Evolutionary conservation across 2,797 vertebrate species (phyloP).

Genomic region (Triplophysa yarkandensis): DNA sequence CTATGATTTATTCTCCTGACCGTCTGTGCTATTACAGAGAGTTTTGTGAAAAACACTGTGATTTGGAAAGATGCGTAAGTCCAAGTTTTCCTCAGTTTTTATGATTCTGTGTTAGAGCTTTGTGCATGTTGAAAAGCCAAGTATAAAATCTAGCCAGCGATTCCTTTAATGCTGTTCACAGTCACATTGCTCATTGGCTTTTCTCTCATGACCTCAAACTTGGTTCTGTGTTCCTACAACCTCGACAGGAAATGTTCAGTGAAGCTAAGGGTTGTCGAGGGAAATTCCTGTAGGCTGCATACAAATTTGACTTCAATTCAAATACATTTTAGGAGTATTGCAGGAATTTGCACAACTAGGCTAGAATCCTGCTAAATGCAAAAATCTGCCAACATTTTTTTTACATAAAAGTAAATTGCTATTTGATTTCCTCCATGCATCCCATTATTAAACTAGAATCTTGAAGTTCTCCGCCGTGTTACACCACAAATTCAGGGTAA

Average conservation of each 20-base stretch:
- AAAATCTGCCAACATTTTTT: not conserved
- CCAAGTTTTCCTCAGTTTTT: conserved; percentile 17
- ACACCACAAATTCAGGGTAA: conserved; percentile 11
- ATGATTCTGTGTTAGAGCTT: conserved; percentile 16
- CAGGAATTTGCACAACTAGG: not conserved
- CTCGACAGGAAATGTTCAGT: conserved; percentile 33
- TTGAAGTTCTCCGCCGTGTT: conserved; percentile 43
- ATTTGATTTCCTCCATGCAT: not conserved
- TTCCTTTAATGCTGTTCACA: conserved; percentile 6
- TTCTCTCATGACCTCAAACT: conserved; percentile 5
- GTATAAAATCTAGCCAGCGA: not conserved
- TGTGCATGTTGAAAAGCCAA: not conserved
- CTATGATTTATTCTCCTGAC: conserved; percentile 41
- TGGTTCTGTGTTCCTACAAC: conserved; percentile 17
- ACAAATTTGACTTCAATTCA: conserved; percentile 16
- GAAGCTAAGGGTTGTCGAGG: conserved; percentile 8
- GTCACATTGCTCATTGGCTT: not conserved
- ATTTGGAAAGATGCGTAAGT: conserved; percentile 22
- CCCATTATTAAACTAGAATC: conserved; percentile 4
- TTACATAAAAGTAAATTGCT: too few relatives aligned
- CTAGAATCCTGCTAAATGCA: not conserved
- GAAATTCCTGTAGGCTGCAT: conserved; percentile 13
- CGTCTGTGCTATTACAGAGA: not conserved
- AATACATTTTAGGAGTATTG: not conserved
- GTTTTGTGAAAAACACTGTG: not conserved